Evolutionary conservation across 2,888 invertebrate species (phyloP).

Genomic region (Poecilobothrus nobilitatus): DNA sequence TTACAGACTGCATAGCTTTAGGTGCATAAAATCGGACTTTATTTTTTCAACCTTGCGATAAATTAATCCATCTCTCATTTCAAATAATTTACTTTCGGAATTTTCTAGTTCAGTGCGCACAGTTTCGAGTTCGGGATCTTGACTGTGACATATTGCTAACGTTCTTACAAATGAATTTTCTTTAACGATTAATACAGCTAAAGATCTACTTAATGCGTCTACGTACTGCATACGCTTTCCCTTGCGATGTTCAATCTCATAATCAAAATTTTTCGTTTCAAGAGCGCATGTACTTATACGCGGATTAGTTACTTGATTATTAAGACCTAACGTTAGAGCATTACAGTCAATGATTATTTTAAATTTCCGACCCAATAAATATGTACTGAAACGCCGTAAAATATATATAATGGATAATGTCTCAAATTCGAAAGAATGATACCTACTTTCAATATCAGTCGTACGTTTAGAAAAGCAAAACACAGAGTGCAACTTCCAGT

Average conservation of each 20-base stretch:
- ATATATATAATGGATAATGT: slow-evolving; percentile 18
- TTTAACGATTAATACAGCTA: slow-evolving; percentile 14
- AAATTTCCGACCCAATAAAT: slow-evolving; percentile 19
- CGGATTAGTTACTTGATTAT: slow-evolving; percentile 12
- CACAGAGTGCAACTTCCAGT: slow-evolving; percentile 22
- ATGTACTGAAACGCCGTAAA: slow-evolving; percentile 17
- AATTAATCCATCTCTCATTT: slow-evolving; percentile 19
- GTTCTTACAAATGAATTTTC: slow-evolving; percentile 14
- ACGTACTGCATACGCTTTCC: slow-evolving; percentile 18
- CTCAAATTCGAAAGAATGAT: slow-evolving; percentile 20
- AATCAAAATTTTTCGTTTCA: slow-evolving; percentile 15
- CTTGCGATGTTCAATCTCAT: slow-evolving; percentile 17
- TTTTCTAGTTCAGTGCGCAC: slow-evolving; percentile 15
- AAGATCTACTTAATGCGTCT: slow-evolving; percentile 17
- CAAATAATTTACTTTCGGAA: slow-evolving; percentile 15
- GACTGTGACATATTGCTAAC: slow-evolving; percentile 15
- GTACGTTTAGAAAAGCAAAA: slow-evolving; percentile 19
- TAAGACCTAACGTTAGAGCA: background rate
- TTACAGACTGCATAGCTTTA: slow-evolving; percentile 15
- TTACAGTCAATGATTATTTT: slow-evolving; percentile 17
- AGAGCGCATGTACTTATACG: slow-evolving; percentile 15
- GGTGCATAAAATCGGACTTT: slow-evolving; percentile 16
- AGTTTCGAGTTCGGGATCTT: slow-evolving; percentile 13
- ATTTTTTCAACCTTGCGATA: slow-evolving; percentile 14
- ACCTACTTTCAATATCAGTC: slow-evolving; percentile 12